phyloP scores from a whole-genome alignment of 2,797 vertebrate species.

The Psittacula echo region DNA sequence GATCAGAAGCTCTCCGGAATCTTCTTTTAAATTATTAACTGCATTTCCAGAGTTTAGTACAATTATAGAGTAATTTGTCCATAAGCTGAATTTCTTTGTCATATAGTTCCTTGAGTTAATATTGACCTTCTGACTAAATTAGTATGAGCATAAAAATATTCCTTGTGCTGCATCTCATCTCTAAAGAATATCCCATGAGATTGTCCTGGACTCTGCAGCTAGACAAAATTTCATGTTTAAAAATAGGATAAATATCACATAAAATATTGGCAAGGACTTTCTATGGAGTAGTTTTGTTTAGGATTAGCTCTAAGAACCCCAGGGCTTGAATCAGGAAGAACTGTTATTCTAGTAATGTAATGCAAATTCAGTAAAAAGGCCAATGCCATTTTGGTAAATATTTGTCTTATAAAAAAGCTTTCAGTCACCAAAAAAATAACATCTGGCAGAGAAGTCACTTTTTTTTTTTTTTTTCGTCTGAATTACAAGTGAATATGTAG shows the following conservation, averaged over 20 bases:
- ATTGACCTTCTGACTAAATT: conserved; percentile 47
- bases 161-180: neutral
- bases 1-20: neutral
- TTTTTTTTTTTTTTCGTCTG: neutral
- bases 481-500: neutral
- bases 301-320: neutral
- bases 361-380: conserved; percentile 9
- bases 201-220: neutral
- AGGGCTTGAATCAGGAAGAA: neutral
- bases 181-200: conserved; percentile 15
- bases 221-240: conserved; percentile 8
- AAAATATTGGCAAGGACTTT: conserved; percentile 28
- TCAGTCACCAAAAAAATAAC: neutral
- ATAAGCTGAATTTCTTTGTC: neutral
- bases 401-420: conserved; percentile 35
- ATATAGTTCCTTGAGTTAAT: conserved; percentile 25
- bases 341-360: conserved; percentile 28
- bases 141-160: conserved; percentile 28
- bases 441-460: neutral
- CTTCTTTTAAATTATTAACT: neutral
- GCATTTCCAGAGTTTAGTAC: neutral
- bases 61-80: neutral
- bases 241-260: conserved; percentile 34
- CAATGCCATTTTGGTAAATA: conserved; percentile 29
- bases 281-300: neutral